Percentiles rank a stretch among this genome's conserved stretches.
Evolutionary conservation across 2,888 invertebrate genomes (phyloP).

Genomic region (Hyppa rectilinea): DNA sequence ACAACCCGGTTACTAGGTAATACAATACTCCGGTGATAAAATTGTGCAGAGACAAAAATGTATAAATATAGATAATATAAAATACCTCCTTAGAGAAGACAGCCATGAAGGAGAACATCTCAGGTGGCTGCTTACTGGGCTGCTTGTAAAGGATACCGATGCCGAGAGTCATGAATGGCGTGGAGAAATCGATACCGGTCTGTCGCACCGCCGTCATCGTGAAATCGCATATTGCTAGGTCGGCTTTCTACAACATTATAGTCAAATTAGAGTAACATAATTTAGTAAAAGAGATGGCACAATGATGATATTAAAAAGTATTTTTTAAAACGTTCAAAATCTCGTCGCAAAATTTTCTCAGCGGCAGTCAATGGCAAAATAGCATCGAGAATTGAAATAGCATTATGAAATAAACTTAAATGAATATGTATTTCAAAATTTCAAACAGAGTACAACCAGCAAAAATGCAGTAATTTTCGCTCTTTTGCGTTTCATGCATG

Average conservation of each 20-base stretch:
- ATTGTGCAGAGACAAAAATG: background rate
- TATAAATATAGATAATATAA: slow-evolving; percentile 4
- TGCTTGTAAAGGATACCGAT: slow-evolving; percentile 97
- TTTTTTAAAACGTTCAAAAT: background rate
- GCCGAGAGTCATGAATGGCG: slow-evolving; percentile 98
- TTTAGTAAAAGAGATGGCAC: no score
- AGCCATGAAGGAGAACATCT: slow-evolving; percentile 97
- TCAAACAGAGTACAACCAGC: no score
- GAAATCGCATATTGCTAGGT: slow-evolving; percentile 97
- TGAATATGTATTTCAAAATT: no score
- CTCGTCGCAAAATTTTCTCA: background rate
- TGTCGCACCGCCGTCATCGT: slow-evolving; percentile 96
- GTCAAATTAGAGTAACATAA: background rate
- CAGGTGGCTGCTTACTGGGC: slow-evolving; percentile 96
- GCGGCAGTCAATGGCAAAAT: background rate
- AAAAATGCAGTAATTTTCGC: no score
- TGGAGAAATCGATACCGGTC: slow-evolving; percentile 97
- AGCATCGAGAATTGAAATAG: no score
- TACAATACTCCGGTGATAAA: background rate
- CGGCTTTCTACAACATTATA: slow-evolving; percentile 93
- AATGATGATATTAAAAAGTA: no score
- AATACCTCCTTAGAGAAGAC: slow-evolving; percentile 94
- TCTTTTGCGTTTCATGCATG: no score
- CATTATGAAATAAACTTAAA: no score
- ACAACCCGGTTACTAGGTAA: background rate